Conservation (phyloP, 1,140 invertebrate species). For the Magallana gigas region DNA sequence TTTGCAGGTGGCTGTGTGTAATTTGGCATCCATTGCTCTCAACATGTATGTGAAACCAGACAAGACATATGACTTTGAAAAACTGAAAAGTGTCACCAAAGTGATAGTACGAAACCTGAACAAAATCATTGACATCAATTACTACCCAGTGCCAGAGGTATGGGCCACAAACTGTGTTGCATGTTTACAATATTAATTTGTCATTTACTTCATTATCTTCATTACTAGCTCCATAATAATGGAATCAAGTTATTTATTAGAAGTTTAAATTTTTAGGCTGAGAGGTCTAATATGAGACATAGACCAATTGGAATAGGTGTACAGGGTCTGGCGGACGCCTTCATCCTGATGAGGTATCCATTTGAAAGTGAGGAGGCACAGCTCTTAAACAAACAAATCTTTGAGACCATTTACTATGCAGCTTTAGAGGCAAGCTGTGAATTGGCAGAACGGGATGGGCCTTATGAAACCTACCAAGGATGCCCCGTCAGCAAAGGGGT, state of each 20-base stretch:
- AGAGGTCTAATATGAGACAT: conserved; percentile 93
- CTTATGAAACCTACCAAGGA: conserved; percentile 95
- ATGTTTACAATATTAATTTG: too few species aligned
- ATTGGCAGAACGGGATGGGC: conserved; percentile 90
- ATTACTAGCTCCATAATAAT: too few species aligned
- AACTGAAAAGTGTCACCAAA: conserved; percentile 93
- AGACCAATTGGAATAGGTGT: conserved; percentile 97
- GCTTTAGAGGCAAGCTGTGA: conserved; percentile 98
- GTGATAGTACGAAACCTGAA: conserved; percentile 95
- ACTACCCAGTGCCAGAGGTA: conserved; percentile 95
- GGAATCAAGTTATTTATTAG: too few species aligned
- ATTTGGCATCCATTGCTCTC: conserved; percentile 98
- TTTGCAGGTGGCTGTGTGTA: conserved; percentile 94
- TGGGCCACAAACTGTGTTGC: conserved; percentile 56
- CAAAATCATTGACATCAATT: conserved; percentile 98
- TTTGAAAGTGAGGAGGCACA: conserved; percentile 90
- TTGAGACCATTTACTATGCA: conserved; percentile 99
- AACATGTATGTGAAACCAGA: conserved; percentile 93
- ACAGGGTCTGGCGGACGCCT: conserved; percentile 97
- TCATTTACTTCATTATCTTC: too few species aligned
- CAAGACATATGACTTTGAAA: conserved; percentile 91
- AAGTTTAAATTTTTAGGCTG: conserved; percentile 79
- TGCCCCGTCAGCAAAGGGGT: conserved; percentile 95
- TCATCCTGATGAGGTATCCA: conserved; percentile 94
- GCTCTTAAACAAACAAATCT: conserved; percentile 95